Evolutionary conservation across 1,140 invertebrate species (phyloP), one percentile per base, ranked within the genome.

Genomic region (Drosophila rufa): DNA sequence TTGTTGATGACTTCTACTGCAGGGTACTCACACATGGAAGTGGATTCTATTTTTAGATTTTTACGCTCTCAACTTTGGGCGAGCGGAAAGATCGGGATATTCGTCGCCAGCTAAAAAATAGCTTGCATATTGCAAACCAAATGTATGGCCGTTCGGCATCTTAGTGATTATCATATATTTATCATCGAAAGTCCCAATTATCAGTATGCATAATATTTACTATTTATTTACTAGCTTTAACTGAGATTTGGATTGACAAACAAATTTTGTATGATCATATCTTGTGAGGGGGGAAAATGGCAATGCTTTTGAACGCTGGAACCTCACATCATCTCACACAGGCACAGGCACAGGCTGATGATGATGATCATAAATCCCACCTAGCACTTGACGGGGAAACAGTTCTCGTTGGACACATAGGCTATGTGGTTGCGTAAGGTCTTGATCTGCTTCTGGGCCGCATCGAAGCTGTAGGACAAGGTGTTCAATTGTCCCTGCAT

Each of bases 371-470:
- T 3, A 11, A 3, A 25, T 22, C 5, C 22, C 40, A n/a, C 17
- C 46, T 79, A 92, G 57, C 91, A 92, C 61, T 92, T 92, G 15
- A 92, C 85, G 17, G 91, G 91, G 67, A 92, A 92, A 51, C 91
- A 92, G 57, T 92, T 92, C 61, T 92, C 85, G 69, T 93, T 92
- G 51, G 92, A 92, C 43, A 93, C 79, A 53, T 86, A 92, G 43
- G 86, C 84, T 27, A 93, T 93, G 46, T 93, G 92, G 51, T 93
- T 92, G 60, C 91, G 90, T 1, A 93, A 43, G 2, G 91, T 92
- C 61, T 91, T 93, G 58, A 93, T 93, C 76, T 93, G 92, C 22
- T 92, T 93, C 64, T 93, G 92, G 47, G 92, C 92, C 2, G 85
- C 86, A 81, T 93, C 92, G 61, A 93, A 93, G 61, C 89, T 93